A percentile compares a stretch with the other conserved stretches of the same genome.
These are phyloP conservation scores for Anoplius nigerrimus DNA, from an alignment of 2,888 invertebrate species.

Conservation along the genomic window DNA sequence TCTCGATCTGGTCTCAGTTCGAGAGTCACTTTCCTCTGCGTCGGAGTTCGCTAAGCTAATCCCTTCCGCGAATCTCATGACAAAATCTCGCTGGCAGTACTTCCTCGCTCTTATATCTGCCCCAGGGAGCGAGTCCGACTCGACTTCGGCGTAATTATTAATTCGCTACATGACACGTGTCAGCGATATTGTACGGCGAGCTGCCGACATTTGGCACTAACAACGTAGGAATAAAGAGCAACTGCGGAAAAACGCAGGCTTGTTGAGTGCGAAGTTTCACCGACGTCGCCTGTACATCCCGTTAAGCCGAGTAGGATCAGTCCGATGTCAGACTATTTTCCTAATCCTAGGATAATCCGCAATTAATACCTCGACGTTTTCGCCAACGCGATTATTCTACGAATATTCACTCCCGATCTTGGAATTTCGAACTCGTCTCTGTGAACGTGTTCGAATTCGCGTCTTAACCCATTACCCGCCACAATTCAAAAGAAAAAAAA, in stretches of 20 bases:
- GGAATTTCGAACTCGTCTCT: too few relatives aligned
- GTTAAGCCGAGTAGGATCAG: too few relatives aligned
- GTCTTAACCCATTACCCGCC: too few relatives aligned
- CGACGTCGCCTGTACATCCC: too few relatives aligned
- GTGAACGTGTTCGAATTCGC: too few relatives aligned
- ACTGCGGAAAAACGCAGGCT: neutral
- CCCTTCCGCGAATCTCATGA: neutral
- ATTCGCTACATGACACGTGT: neutral
- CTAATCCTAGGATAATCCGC: too few relatives aligned
- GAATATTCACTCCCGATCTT: too few relatives aligned
- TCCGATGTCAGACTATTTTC: too few relatives aligned
- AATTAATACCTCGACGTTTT: too few relatives aligned
- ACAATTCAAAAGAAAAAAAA: too few relatives aligned
- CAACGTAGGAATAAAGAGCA: neutral
- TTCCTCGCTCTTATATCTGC: neutral
- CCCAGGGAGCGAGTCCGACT: neutral
- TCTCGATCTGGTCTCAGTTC: neutral
- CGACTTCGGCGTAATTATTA: constrained; percentile 1
- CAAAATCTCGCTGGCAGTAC: neutral
- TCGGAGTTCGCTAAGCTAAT: neutral
- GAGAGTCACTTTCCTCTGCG: neutral
- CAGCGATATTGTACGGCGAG: neutral
- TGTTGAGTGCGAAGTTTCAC: neutral
- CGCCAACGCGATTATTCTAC: too few relatives aligned
- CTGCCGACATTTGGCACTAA: constrained; percentile 5